Percentiles rank a stretch among this genome's conserved stretches.
These are phyloP conservation scores for Tringa solitaria DNA, from an alignment of 2,113 vertebrate genomes.

Conservation along the genomic window DNA sequence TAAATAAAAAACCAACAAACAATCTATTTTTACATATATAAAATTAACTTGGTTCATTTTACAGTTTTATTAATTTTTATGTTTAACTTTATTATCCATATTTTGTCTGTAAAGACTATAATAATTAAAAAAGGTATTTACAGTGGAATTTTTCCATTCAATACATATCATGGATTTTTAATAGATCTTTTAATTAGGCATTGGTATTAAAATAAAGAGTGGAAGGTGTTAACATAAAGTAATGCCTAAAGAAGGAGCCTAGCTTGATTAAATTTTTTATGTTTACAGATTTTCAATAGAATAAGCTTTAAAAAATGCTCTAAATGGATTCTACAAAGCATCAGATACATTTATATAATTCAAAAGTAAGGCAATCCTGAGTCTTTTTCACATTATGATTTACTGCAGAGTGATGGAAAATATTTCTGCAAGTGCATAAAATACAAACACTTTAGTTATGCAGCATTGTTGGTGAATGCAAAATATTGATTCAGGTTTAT, in stretches of 20 bases:
- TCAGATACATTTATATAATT: not conserved
- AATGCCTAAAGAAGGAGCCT: not conserved
- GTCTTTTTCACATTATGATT: not conserved
- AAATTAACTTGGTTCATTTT: not conserved
- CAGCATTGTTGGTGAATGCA: not conserved
- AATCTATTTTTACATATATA: rapidly evolving
- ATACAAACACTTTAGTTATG: not conserved
- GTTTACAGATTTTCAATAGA: not conserved
- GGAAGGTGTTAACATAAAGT: not conserved
- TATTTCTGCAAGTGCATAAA: not conserved
- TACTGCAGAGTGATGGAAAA: not conserved
- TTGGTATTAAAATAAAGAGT: not conserved
- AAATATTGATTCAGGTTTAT: not conserved
- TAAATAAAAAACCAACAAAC: not conserved
- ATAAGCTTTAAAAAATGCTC: not conserved
- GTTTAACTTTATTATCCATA: not conserved
- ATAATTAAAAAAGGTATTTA: not conserved
- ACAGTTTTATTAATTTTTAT: constrained; percentile 2
- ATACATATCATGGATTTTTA: not conserved
- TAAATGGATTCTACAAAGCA: not conserved
- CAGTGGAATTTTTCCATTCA: not conserved
- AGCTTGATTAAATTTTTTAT: not conserved
- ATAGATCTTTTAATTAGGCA: not conserved
- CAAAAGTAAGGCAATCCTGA: not conserved
- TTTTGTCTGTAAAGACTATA: not conserved